Evolutionary conservation across 2,113 vertebrate species (phyloP).

Genomic region (Entomyzon cyanotis): DNA sequence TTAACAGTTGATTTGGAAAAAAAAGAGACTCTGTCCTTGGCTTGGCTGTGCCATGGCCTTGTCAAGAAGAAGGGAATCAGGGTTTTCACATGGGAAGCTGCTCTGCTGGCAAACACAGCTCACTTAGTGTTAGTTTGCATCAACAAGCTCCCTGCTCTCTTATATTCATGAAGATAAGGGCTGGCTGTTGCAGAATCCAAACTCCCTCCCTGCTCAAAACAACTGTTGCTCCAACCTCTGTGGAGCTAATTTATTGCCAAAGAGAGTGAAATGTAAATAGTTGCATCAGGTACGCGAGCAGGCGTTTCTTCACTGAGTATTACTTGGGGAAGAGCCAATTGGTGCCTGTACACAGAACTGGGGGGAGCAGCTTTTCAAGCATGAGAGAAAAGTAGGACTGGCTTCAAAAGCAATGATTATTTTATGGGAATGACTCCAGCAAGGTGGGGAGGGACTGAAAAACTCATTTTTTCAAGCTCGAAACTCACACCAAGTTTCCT

Average conservation of each 20-base stretch:
- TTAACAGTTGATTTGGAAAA: background rate
- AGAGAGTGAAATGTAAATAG: constrained; percentile 39
- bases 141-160: constrained; percentile 2
- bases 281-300: background rate
- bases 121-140: constrained; percentile 20
- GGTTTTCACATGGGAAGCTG: constrained; percentile 16
- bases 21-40: constrained; percentile 20
- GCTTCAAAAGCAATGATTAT: background rate
- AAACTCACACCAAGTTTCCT: background rate
- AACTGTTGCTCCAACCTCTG: constrained; percentile 52
- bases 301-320: background rate
- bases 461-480: background rate
- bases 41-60: constrained; percentile 16
- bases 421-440: background rate
- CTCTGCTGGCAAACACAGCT: constrained; percentile 16
- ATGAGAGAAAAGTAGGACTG: background rate
- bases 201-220: background rate
- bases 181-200: constrained; percentile 11
- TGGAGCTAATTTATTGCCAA: constrained; percentile 40
- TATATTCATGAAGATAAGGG: background rate
- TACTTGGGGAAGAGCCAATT: background rate
- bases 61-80: constrained; percentile 4
- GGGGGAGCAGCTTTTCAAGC: background rate
- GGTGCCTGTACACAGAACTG: background rate
- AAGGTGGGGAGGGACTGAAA: background rate